Conservation (phyloP, 2,888 invertebrate genomes). For the Ditylenchus weischeri region DNA sequence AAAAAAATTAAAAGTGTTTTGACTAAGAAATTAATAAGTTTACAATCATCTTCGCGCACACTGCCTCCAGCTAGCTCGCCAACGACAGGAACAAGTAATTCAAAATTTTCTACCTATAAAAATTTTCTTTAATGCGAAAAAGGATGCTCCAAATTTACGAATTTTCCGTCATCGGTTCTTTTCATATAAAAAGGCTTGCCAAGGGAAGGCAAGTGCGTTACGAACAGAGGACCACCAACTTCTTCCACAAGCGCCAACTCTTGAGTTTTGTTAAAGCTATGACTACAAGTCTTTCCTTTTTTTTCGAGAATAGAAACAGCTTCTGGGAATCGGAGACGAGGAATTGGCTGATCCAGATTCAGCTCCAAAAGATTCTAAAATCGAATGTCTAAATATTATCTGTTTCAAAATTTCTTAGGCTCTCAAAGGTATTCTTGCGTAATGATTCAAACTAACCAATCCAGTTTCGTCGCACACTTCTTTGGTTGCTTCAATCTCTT, state of each 20-base stretch:
- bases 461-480: conserved; percentile 5
- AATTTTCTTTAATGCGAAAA: background rate
- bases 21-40: conserved; percentile 6
- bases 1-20: too few relatives aligned
- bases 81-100: conserved; percentile 79
- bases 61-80: conserved; percentile 95
- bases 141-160: conserved; percentile 2
- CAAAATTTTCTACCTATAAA: conserved; percentile 66
- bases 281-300: conserved; percentile 20
- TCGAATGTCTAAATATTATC: too few relatives aligned
- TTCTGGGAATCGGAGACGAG: conserved; percentile 42
- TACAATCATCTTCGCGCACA: conserved; percentile 66
- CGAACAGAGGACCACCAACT: conserved; percentile 74
- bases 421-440: too few relatives aligned
- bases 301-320: conserved; percentile 37
- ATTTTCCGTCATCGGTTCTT: conserved; percentile 19
- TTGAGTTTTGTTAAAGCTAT: conserved; percentile 43
- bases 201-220: conserved; percentile 81
- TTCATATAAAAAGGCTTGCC: conserved; percentile 91
- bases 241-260: conserved; percentile 41
- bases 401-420: too few relatives aligned
- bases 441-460: background rate
- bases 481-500: conserved; percentile 11
- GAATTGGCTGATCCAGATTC: conserved; percentile 20
- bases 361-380: conserved; percentile 23